A percentile compares a stretch with the other conserved stretches of the same genome.
phyloP scores from a whole-genome alignment of 2,888 invertebrate genomes.

The Hoplodrina ambigua region DNA sequence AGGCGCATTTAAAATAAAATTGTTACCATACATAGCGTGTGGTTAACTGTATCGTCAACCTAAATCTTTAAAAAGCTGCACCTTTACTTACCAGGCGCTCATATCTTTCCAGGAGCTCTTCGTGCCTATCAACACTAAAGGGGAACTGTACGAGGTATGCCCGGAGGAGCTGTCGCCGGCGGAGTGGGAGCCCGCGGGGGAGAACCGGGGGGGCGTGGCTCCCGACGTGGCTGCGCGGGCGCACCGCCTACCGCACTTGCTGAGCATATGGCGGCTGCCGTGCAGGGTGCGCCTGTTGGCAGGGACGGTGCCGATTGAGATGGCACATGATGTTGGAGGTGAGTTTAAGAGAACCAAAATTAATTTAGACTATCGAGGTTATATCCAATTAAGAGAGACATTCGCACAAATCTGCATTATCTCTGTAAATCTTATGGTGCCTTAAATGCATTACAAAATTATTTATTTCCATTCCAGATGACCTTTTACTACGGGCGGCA shows the following conservation, averaged over 20 bases:
- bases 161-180: constrained; percentile 88
- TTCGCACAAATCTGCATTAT: no score
- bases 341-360: constrained; percentile 40
- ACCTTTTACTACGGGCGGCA: constrained; percentile 91
- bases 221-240: constrained; percentile 90
- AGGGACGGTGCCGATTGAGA: constrained; percentile 90
- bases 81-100: constrained; percentile 46
- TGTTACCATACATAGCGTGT: no score
- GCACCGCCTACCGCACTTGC: constrained; percentile 88
- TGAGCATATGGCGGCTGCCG: constrained; percentile 91
- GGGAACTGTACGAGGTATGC: constrained; percentile 93
- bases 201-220: constrained; percentile 81
- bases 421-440: not conserved
- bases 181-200: constrained; percentile 88
- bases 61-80: no score
- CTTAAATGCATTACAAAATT: not conserved
- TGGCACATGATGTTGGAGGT: constrained; percentile 92
- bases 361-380: no score
- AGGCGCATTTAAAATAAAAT: no score
- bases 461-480: constrained; percentile 77
- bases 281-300: constrained; percentile 91
- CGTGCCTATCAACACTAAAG: constrained; percentile 94
- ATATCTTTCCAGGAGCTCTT: constrained; percentile 91
- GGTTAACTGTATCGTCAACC: no score
- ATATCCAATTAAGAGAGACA: no score